Evolutionary conservation across 2,888 invertebrate genomes (phyloP).

Genomic region (Andrena haemorrhoa): DNA sequence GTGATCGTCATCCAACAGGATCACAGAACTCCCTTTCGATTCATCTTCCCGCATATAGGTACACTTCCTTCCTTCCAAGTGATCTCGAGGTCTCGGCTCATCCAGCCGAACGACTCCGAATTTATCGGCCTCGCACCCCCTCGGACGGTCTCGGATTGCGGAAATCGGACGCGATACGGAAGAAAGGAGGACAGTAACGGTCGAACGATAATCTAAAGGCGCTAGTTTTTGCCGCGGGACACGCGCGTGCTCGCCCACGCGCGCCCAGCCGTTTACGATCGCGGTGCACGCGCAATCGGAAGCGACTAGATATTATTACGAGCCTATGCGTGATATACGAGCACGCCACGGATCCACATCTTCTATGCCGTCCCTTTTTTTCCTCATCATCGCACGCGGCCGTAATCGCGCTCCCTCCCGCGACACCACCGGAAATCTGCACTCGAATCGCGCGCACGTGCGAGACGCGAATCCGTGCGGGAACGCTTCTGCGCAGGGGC

Average conservation of each 20-base stretch:
- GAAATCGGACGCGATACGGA: conserved; percentile 28
- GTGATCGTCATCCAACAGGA: no score
- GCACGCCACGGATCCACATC: conserved; percentile 34
- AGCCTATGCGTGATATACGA: conserved; percentile 64
- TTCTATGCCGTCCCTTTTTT: conserved; percentile 55
- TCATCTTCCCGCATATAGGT: no score
- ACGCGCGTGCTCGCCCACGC: conserved; percentile 34
- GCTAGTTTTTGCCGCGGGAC: conserved; percentile 6
- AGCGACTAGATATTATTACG: conserved; percentile 72
- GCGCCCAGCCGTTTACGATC: conserved; percentile 50
- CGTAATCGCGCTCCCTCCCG: conserved; percentile 28
- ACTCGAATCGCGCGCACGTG: conserved; percentile 64
- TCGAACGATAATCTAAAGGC: conserved; percentile 4
- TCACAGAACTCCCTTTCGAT: no score
- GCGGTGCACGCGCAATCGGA: conserved; percentile 62
- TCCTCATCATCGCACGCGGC: conserved; percentile 42
- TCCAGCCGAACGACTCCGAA: conserved; percentile 5
- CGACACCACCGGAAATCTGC: conserved; percentile 65
- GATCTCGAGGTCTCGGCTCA: conserved; percentile 1
- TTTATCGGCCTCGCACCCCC: conserved; percentile 2
- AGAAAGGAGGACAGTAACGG: conserved; percentile 9
- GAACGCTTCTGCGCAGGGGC: conserved; percentile 21
- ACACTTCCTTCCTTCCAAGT: no score
- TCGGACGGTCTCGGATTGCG: conserved; percentile 20
- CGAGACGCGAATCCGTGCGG: conserved; percentile 48